phyloP scores from a whole-genome alignment of 2,113 vertebrate genomes.

The Oncorhynchus mykiss region DNA sequence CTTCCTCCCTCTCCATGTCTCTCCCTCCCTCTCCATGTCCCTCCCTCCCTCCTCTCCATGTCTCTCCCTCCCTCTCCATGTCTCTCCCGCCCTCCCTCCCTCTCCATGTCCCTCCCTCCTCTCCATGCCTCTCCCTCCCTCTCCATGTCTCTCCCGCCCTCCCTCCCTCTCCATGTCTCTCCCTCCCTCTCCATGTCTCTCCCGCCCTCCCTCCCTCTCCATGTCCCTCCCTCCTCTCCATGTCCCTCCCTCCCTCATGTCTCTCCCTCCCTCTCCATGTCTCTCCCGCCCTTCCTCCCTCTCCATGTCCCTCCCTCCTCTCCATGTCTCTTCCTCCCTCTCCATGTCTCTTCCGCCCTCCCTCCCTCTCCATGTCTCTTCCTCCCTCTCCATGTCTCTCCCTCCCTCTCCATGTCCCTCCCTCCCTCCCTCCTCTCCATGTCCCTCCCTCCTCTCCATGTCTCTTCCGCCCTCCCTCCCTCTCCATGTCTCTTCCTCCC shows the following conservation, averaged over 20 bases:
- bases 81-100: background rate
- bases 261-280: slow-evolving; percentile 19
- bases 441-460: too few species aligned
- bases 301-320: slow-evolving; percentile 26
- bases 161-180: too few species aligned
- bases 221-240: too few species aligned
- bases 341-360: slow-evolving; percentile 1
- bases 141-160: slow-evolving; percentile 11
- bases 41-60: slow-evolving; percentile 12
- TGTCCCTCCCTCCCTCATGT: too few species aligned
- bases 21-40: slow-evolving; percentile 22
- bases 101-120: too few species aligned
- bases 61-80: background rate
- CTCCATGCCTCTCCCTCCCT: slow-evolving; percentile 24
- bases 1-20: slow-evolving; percentile 22
- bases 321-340: slow-evolving; percentile 30
- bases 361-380: too few species aligned
- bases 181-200: too few species aligned
- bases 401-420: too few species aligned
- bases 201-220: too few species aligned
- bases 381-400: too few species aligned
- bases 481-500: slow-evolving; percentile 19
- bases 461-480: too few species aligned
- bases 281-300: background rate
- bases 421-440: too few species aligned